Evolutionary conservation across 2,113 vertebrate species (phyloP), one percentile per base, ranked within the genome.

Genomic region (Rhizomys pruinosus): DNA sequence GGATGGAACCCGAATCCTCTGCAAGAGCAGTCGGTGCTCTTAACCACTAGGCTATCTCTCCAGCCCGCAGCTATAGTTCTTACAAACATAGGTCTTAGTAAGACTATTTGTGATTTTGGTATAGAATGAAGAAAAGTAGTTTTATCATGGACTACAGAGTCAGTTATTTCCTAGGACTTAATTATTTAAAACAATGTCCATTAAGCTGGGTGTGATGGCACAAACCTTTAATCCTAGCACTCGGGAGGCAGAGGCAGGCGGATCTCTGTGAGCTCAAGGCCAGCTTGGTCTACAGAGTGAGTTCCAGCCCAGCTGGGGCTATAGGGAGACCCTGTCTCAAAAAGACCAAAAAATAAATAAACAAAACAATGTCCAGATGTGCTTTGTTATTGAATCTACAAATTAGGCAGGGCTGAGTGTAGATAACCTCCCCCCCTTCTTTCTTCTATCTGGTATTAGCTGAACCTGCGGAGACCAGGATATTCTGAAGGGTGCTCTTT

Each of bases 51-150:
- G n/a, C n/a, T n/a, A n/a, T n/a, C n/a, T n/a, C n/a, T n/a, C n/a
- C n/a, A n/a, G n/a, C n/a, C n/a, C n/a, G n/a, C n/a, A n/a, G n/a
- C n/a, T n/a, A n/a, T n/a, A 59, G 7, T 87, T 86, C 80, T 76
- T 39, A 69, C 3, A 77, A 81, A 25, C 85, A 82, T 72, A n/a
- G 2, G 13, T 71, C 66, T 16, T 61, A 72, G 42, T 12, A 72
- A 37, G 20, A 44, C 76, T 93, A 78, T 73, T 71, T 94, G n/a
- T 91, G 42, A 68, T 88, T 73, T 22, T 77, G n/a, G 15, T 77
- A 61, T 47, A 9, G 69, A 20, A 64, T 69, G 19, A 66, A 55
- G 63, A 81, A 91, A 91, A 72, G 57, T 5, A 52, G 16, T 42
- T 84, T 55, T n/a, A 34, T 34, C 7, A 79, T 64, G n/a, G 59